Base-by-base conservation (phyloP, 2,113 vertebrate genomes). In the Arothron firmamentum region DNA sequence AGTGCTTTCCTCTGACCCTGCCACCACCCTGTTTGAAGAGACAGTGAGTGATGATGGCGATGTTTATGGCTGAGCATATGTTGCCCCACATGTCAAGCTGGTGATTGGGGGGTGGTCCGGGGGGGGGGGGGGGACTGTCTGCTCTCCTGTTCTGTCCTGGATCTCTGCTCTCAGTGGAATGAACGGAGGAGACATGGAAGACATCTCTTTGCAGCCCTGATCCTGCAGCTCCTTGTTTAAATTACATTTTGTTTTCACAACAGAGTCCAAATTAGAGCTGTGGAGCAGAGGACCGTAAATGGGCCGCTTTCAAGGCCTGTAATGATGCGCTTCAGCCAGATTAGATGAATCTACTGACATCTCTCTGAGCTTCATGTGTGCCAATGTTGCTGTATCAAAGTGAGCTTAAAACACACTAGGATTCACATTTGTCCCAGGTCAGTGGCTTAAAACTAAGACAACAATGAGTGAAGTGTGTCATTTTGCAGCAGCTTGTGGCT, bases 201-300 rank as follows among this genome's bases (percentile, higher is more conserved):
- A 16, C 18, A 38, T 34, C 64, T 65, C 58, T 21, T 7, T 28
- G 52, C 23, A 25, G 50, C 61, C 65, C 49, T 69, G 54, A 64
- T 56, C 19, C 56, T 19, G 18, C 53, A 31, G 51, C 2, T 18
- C 45, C 56, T 66, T 34, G 28, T 54, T 56, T 52, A 76, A 76
- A 81, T 82, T 9, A 46, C 77, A 65, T 55, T 64, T 76, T 87
- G 68, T 79, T 87, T 82, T 79, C 73, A 80, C 49, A 84, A 80
- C 81, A 81, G 53, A 68, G 65, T 46, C 58, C 31, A 75, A 74
- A 82, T 82, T 75, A 82, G 54, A 85, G 57, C 54, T 67, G 62
- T 28, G 9, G 42, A 69, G 67, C 55, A 63, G 49, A 61, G 52
- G 74, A 3, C 18, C 45, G 60, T 80, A 21, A 86, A 52, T 74